Evolutionary conservation across 2,888 invertebrate species (phyloP).

Genomic region (Tachina grossa): DNA sequence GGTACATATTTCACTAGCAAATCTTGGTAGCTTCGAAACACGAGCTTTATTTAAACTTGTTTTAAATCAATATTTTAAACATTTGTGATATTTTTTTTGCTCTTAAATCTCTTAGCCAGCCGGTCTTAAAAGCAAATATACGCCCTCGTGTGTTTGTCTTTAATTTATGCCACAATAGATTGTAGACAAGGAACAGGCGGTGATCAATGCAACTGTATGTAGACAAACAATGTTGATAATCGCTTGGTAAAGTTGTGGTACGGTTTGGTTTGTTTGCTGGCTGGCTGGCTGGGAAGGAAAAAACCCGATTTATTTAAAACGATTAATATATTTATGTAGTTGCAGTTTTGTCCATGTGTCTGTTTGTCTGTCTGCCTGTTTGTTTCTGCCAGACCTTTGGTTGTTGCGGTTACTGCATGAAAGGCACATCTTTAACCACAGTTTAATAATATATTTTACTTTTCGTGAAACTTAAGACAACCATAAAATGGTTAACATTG

Average conservation of each 20-base stretch:
- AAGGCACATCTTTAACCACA: constrained; percentile 50
- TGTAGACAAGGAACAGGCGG: constrained; percentile 61
- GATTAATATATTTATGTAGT: constrained; percentile 55
- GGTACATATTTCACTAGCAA: constrained; percentile 31
- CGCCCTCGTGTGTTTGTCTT: constrained; percentile 68
- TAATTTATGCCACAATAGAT: constrained; percentile 69
- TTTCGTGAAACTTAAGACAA: constrained; percentile 33
- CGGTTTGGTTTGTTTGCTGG: background rate
- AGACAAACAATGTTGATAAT: constrained; percentile 62
- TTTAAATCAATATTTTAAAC: constrained; percentile 21
- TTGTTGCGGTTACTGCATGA: constrained; percentile 19
- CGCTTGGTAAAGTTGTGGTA: constrained; percentile 33
- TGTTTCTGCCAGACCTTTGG: constrained; percentile 9
- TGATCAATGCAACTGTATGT: constrained; percentile 62
- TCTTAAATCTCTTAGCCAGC: constrained; percentile 32
- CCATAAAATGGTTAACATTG: constrained; percentile 43
- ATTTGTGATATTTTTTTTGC: background rate
- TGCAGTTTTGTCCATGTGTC: constrained; percentile 16
- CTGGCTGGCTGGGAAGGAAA: background rate
- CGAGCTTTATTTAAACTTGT: constrained; percentile 50
- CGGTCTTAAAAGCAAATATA: constrained; percentile 43
- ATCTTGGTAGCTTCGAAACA: constrained; percentile 52
- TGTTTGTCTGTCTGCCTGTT: constrained; percentile 16
- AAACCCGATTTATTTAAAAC: constrained; percentile 29
- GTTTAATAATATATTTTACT: constrained; percentile 29